Percentiles rank a stretch among this genome's conserved stretches.
These are phyloP conservation scores for Drosophila tanythrix DNA, from an alignment of 2,888 invertebrate species.

Conservation along the genomic window DNA sequence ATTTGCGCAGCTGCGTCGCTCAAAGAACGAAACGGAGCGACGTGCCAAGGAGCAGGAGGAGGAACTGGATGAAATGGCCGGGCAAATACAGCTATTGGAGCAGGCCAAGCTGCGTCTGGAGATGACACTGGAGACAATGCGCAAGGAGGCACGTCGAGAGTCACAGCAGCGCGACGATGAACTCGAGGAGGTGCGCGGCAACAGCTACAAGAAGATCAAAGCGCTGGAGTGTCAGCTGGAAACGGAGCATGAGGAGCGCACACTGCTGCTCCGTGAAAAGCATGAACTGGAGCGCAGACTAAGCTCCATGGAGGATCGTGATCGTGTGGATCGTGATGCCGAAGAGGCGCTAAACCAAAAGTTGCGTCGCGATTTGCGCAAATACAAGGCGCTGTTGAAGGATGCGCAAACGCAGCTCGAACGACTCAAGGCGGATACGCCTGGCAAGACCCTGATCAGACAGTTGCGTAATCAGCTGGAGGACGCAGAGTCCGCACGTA, in stretches of 20 bases:
- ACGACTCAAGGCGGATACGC: constrained; percentile 93
- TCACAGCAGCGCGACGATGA: constrained; percentile 96
- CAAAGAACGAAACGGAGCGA: constrained; percentile 94
- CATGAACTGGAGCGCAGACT: constrained; percentile 95
- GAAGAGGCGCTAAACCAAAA: constrained; percentile 90
- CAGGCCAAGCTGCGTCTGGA: constrained; percentile 96
- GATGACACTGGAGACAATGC: constrained; percentile 96
- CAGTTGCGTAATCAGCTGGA: constrained; percentile 94
- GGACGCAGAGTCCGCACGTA: constrained; percentile 94
- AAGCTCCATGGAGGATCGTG: constrained; percentile 91
- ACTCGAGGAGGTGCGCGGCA: constrained; percentile 95
- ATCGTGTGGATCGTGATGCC: constrained; percentile 89
- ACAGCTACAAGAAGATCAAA: constrained; percentile 96
- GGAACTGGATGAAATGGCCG: constrained; percentile 97
- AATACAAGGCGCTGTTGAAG: constrained; percentile 94
- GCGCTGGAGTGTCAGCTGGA: constrained; percentile 96
- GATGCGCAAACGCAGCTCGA: constrained; percentile 97
- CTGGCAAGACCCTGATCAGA: constrained; percentile 91
- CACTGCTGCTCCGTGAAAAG: constrained; percentile 93
- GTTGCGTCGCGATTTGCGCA: constrained; percentile 93
- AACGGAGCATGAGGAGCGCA: constrained; percentile 96
- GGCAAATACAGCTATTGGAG: constrained; percentile 94
- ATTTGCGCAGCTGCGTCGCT: constrained; percentile 91
- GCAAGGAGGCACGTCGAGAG: constrained; percentile 95
- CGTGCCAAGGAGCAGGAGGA: constrained; percentile 95